Conservation (phyloP, 2,888 invertebrate genomes). For the Notodonta dromedarius region DNA sequence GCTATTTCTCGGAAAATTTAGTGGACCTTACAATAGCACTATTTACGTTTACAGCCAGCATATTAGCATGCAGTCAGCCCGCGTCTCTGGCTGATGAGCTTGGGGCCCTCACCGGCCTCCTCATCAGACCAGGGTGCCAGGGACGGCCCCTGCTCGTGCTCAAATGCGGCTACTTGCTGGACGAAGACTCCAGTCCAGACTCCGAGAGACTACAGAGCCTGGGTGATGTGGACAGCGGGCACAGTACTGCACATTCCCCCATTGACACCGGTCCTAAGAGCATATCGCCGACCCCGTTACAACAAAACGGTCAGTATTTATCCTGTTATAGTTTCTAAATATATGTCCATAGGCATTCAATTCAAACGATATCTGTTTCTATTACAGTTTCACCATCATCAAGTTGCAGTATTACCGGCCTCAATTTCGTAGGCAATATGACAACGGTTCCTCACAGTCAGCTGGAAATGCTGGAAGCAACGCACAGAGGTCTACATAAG, state of each 20-base stretch:
- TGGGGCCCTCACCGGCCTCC: constrained; percentile 73
- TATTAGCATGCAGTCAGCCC: constrained; percentile 85
- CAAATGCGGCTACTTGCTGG: constrained; percentile 89
- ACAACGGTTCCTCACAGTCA: constrained; percentile 91
- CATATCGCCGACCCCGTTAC: constrained; percentile 89
- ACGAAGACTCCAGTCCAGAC: constrained; percentile 94
- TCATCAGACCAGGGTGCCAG: constrained; percentile 68
- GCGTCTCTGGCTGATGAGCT: constrained; percentile 89
- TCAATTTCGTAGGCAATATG: constrained; percentile 86
- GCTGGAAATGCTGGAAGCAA: constrained; percentile 94
- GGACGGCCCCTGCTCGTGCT: constrained; percentile 86
- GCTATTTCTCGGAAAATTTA: no score
- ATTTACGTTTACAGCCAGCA: constrained; percentile 82
- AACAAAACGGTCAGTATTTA: constrained; percentile 70
- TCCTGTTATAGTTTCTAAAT: not conserved
- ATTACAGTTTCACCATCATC: constrained; percentile 85
- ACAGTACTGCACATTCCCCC: constrained; percentile 96
- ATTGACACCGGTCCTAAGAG: constrained; percentile 93
- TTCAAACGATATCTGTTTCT: constrained; percentile 3
- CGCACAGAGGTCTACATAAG: constrained; percentile 97
- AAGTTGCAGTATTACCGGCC: constrained; percentile 79
- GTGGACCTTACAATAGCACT: constrained; percentile 8
- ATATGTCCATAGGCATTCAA: no score
- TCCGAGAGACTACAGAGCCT: constrained; percentile 91
- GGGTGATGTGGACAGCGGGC: constrained; percentile 93